Base-by-base conservation (phyloP, 2,797 vertebrate species). In the Fistularia tabacaria region DNA sequence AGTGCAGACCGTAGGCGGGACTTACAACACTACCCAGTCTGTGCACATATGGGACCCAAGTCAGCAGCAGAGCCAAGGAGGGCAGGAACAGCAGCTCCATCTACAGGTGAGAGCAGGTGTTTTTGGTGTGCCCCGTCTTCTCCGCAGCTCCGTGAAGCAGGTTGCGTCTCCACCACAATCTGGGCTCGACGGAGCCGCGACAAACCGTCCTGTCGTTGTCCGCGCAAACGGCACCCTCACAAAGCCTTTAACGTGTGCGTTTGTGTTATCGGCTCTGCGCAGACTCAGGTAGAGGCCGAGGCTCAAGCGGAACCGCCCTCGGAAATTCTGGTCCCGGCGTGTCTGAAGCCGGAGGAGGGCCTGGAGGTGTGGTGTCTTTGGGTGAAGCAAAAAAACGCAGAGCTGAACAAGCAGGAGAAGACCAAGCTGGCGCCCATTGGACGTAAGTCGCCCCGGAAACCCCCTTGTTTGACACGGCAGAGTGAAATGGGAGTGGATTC, bases 11-110 rank as follows among this genome's bases (percentile, higher is more conserved):
- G 93, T 99, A 14, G 94, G 94, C 53, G 96, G 96, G 79, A 92
- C 94, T 0, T 99, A 99, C 81, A 94, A 95, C 87, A 90, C 94
- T 1, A 93, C 95, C 7, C 96, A 99, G 86, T 95, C 96, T 0
- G 93, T 99, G 53, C 97, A 99, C 81, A 97, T 99, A 90, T 99
- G 97, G 97, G 97, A 99, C 86, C 95, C 97, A 0, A 97, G 92
- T 77, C 94, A 97, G 66, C 95, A 96, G 71, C 92, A 93, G 10
- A 81, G 85, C 36, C 95, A 92, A 46, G 89, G 59, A 41, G 85
- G 77, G 59, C 87, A 91, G 49, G 91, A 91, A 45, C 92, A 92
- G 50, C 93, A 92, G 74, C 88, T 91, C 69, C 93, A 94, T 65
- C 90, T 98, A 77, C 97, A 99, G 91, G 92, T 93, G 37, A 57